Base-by-base conservation (phyloP, 2,888 invertebrate genomes). In the Torymus tubicola region DNA sequence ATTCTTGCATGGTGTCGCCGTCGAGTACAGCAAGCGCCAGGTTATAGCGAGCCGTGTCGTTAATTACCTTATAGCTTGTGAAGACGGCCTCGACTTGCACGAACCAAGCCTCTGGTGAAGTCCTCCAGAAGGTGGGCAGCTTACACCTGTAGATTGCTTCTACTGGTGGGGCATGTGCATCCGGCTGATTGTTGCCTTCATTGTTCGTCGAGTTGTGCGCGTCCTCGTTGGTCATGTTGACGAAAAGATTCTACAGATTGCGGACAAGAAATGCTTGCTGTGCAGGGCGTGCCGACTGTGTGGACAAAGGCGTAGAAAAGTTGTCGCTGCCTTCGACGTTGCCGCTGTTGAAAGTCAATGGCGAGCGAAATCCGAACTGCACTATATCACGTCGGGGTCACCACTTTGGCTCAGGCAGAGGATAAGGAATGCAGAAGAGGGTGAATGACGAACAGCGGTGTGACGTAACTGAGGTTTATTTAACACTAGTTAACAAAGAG, bases 381-480 rank as follows among this genome's bases (percentile, higher is more conserved):
- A n/a, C n/a, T n/a, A n/a, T n/a, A 57, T 57, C 57, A 57, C 57
- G 57, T 57, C 57, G 57, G 57, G 57, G 57, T 57, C 57, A 57
- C 57, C 57, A 57, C 12, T 14, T 57, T 57, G 12, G 57, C n/a
- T n/a, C n/a, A n/a, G n/a, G n/a, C n/a, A n/a, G n/a, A n/a, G n/a
- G n/a, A n/a, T n/a, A n/a, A n/a, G n/a, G n/a, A n/a, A n/a, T n/a
- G n/a, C n/a, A n/a, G n/a, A n/a, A n/a, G n/a, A n/a, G n/a, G n/a
- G n/a, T n/a, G n/a, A n/a, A n/a, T n/a, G n/a, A n/a, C n/a, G n/a
- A n/a, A n/a, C n/a, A n/a, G n/a, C n/a, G n/a, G n/a, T n/a, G n/a
- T n/a, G n/a, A n/a, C n/a, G n/a, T n/a, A n/a, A n/a, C n/a, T n/a
- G n/a, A n/a, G n/a, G n/a, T n/a, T n/a, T n/a, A n/a, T n/a, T n/a